Base-by-base conservation (phyloP, 2,113 vertebrate species). In the Hassar affinis region DNA sequence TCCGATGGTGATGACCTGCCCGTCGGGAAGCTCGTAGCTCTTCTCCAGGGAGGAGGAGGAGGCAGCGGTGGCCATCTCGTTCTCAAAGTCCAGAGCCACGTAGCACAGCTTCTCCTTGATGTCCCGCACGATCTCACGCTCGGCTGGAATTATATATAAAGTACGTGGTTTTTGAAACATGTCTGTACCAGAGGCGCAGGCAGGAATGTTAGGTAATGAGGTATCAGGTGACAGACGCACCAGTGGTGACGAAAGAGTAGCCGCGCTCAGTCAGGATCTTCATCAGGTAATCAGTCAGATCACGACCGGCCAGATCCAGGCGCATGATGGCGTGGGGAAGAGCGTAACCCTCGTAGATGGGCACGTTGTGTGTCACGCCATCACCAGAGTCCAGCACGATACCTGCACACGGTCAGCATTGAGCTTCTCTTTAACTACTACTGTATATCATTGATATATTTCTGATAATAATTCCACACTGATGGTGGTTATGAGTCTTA, bases 1-100 rank as follows among this genome's bases (percentile, higher is more conserved):
- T 89, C 97, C 97, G 0, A 99, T 99, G 91, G 97, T 99, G 94
- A 99, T 99, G 90, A 99, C 97, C 92, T 98, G 97, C 7, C 97
- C 97, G 35, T 98, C 97, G 6, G 97, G 97, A 90, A 98, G 88
- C 93, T 98, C 97, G 0, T 98, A 98, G 95, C 97, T 98, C 94
- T 98, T 98, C 89, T 98, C 97, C 1, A 98, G 94, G 59, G 97
- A 98, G 78, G 97, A 98, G 86, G 97, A 98, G 79, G 97, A 97
- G 86, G 97, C 97, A 49, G 97, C 97, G 0, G 97, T 98, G 45
- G 96, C 96, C 96, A 97, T 97, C 93, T 97, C 96, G 0, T 97
- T 96, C 95, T 97, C 96, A 64, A 97, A 97, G 94, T 97, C 96
- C 93, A 97, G 93, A 0, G 96, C 96, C 86, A 97, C 96, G 5